phyloP scores from a whole-genome alignment of 2,113 vertebrate species.

The Rhodinocichla rosea region DNA sequence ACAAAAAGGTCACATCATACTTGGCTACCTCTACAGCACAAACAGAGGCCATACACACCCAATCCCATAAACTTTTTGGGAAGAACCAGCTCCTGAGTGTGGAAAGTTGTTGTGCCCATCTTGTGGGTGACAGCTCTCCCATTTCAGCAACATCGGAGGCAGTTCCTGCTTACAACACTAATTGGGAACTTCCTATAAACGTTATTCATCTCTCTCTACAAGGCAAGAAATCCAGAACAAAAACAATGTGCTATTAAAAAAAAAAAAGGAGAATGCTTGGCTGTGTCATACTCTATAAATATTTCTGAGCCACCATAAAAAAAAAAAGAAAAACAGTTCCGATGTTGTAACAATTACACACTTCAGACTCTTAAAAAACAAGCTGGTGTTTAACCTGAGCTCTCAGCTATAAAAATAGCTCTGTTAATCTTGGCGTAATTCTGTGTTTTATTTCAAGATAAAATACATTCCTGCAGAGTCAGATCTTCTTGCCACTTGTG shows the following conservation, averaged over 20 bases:
- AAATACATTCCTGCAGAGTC: neutral
- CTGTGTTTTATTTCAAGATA: neutral
- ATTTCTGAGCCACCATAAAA: neutral
- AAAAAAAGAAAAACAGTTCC: neutral
- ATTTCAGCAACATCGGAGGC: neutral
- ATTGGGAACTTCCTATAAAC: constrained; percentile 17
- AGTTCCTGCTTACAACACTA: neutral
- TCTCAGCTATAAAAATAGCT: neutral
- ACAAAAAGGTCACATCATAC: neutral
- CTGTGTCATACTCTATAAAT: constrained; percentile 37
- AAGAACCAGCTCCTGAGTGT: neutral
- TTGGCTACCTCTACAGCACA: neutral
- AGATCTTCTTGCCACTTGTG: neutral
- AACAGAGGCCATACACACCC: neutral
- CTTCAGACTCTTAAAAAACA: neutral
- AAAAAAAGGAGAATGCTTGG: neutral
- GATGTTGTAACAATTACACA: neutral
- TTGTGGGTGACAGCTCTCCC: neutral
- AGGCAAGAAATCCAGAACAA: constrained; percentile 4
- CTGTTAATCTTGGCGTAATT: constrained; percentile 9
- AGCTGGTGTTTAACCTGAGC: neutral
- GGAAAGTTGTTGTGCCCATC: neutral
- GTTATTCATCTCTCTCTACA: constrained; percentile 16
- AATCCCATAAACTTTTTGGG: neutral
- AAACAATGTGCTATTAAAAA: neutral